These are phyloP conservation scores for Hololepta plana DNA, from an alignment of 2,888 invertebrate genomes.

Conservation along the genomic window DNA sequence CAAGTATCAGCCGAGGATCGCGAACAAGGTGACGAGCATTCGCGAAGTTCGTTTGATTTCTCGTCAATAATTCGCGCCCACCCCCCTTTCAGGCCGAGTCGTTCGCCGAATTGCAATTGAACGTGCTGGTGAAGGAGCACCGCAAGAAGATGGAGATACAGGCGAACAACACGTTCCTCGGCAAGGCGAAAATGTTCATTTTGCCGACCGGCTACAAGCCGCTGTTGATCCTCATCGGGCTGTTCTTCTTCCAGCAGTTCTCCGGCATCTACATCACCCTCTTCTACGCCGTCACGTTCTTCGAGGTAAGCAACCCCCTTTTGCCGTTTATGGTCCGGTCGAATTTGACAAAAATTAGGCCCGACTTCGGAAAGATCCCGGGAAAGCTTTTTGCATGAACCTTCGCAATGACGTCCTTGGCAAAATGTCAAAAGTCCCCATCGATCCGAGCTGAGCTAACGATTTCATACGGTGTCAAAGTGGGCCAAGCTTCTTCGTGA, in stretches of 20 bases:
- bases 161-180: conserved; percentile 19
- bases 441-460: no score
- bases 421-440: no score
- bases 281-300: conserved; percentile 40
- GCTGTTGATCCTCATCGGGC: conserved; percentile 30
- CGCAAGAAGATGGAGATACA: conserved; percentile 26
- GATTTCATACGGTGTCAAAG: no score
- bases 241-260: conserved; percentile 40
- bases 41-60: background rate
- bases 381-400: no score
- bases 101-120: conserved; percentile 32
- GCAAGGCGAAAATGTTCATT: conserved; percentile 27
- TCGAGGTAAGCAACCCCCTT: conserved; percentile 31
- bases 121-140: conserved; percentile 32
- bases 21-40: background rate
- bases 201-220: conserved; percentile 42
- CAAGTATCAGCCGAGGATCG: conserved; percentile 24
- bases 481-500: no score
- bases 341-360: no score
- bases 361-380: no score
- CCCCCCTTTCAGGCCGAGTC: conserved; percentile 23
- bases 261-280: conserved; percentile 41
- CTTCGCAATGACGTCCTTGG: no score
- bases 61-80: conserved; percentile 1
- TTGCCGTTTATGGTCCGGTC: no score